These are phyloP conservation scores for Aporrectodea caliginosa DNA, from an alignment of 1,140 invertebrate genomes.

Conservation along the genomic window DNA sequence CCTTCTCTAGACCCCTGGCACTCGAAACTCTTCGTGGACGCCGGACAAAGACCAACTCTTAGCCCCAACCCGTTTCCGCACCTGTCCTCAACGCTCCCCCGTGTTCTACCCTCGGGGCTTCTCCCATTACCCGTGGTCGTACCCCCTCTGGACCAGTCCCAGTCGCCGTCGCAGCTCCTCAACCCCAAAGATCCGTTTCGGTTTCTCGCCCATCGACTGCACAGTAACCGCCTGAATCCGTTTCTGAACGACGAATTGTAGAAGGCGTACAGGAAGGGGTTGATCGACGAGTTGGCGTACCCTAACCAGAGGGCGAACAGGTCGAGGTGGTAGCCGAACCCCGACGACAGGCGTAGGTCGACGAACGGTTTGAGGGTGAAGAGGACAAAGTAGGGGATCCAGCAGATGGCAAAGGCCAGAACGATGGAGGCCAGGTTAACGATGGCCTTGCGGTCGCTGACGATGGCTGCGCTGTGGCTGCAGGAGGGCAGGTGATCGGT, in stretches of 20 bases:
- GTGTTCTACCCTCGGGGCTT: not conserved
- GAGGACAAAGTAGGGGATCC: constrained; percentile 29
- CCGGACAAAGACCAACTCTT: no score
- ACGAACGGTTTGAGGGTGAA: constrained; percentile 14
- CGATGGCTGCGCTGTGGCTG: not conserved
- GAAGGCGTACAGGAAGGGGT: constrained; percentile 34
- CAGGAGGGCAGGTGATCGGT: not conserved
- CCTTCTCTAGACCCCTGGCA: no score
- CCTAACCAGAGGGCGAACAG: constrained; percentile 32
- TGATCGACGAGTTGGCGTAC: constrained; percentile 33
- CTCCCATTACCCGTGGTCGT: no score
- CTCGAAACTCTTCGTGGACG: no score
- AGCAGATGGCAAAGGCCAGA: constrained; percentile 22
- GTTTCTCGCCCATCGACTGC: not conserved
- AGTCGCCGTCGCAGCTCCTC: not conserved
- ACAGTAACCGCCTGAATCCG: constrained; percentile 19
- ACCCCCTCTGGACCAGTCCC: no score
- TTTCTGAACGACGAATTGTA: constrained; percentile 29
- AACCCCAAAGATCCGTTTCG: not conserved
- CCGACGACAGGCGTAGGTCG: not conserved
- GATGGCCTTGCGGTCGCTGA: not conserved
- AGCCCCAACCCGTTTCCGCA: no score
- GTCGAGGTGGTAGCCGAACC: constrained; percentile 20
- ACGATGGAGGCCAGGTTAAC: constrained; percentile 18
- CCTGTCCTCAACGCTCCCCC: not conserved